These are phyloP conservation scores for Amazona vittata DNA, from an alignment of 2,113 vertebrate species.

Conservation along the genomic window DNA sequence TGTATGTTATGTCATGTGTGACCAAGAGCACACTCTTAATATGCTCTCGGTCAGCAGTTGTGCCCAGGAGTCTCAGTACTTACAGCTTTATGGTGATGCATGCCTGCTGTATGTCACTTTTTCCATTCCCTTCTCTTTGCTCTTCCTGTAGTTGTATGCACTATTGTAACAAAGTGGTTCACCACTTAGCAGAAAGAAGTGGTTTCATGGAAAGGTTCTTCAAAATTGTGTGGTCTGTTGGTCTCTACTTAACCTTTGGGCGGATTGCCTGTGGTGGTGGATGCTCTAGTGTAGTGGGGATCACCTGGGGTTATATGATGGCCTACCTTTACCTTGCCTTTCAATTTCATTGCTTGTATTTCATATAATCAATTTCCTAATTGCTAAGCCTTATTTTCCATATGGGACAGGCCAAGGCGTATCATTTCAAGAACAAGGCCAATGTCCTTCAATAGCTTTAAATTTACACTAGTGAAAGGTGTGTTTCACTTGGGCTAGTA, in stretches of 20 bases:
- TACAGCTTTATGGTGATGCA: not conserved
- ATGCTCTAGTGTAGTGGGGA: not conserved
- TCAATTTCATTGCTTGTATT: not conserved
- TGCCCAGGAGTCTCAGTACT: not conserved
- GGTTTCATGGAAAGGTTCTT: not conserved
- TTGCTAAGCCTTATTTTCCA: not conserved
- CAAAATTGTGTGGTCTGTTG: not conserved
- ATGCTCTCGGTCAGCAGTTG: not conserved
- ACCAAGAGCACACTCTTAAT: too few relatives aligned
- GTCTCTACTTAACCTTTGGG: not conserved
- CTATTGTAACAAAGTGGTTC: not conserved
- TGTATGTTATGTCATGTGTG: too few relatives aligned
- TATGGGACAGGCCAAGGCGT: not conserved
- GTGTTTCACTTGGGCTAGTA: not conserved
- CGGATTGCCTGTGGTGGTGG: not conserved
- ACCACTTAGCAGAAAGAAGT: not conserved
- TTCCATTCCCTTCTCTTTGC: not conserved
- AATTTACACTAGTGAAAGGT: not conserved
- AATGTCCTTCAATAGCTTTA: not conserved
- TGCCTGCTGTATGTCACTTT: not conserved
- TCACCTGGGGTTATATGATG: not conserved
- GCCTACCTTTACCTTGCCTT: not conserved
- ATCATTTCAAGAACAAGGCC: not conserved
- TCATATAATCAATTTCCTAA: not conserved
- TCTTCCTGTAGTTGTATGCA: not conserved